Evolutionary conservation across 2,888 invertebrate species (phyloP).

Genomic region (Cremastinae sp.): DNA sequence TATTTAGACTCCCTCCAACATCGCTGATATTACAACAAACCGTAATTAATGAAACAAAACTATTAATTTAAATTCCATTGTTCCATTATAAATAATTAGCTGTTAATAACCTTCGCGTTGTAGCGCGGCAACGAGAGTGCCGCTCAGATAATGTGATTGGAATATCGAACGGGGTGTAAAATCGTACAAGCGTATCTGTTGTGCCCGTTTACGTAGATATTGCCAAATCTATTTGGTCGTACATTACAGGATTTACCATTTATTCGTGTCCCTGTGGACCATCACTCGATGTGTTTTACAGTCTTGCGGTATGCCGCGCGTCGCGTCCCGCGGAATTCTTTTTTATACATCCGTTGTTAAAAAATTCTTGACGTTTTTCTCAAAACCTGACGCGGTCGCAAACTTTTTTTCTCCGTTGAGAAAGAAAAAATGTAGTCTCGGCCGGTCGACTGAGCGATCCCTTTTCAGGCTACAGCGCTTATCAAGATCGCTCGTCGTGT

Average conservation of each 20-base stretch:
- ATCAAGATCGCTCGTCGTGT: constrained; percentile 61
- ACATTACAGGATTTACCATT: constrained; percentile 57
- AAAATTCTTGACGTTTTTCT: neutral
- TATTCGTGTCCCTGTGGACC: constrained; percentile 54
- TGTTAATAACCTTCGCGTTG: constrained; percentile 75
- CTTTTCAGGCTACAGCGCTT: constrained; percentile 52
- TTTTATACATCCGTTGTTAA: neutral
- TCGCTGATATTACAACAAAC: constrained; percentile 73
- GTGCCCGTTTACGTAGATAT: constrained; percentile 16
- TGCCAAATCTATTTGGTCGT: constrained; percentile 29
- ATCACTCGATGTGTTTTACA: constrained; percentile 46
- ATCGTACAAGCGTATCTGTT: constrained; percentile 10
- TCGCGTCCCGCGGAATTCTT: constrained; percentile 7
- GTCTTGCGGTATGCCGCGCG: constrained; percentile 26
- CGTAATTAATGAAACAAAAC: constrained; percentile 80
- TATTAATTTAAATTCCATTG: constrained; percentile 80
- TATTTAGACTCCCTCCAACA: constrained; percentile 73
- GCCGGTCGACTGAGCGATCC: constrained; percentile 40
- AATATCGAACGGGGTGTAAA: constrained; percentile 52
- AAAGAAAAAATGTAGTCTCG: constrained; percentile 1
- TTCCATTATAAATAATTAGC: constrained; percentile 80
- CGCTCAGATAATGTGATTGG: constrained; percentile 70
- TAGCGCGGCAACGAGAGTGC: constrained; percentile 56
- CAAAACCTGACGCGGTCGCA: constrained; percentile 2
- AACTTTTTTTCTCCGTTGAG: neutral